Base-by-base conservation (phyloP, 1,140 invertebrate genomes). In the Tetramorium parvispinum region DNA sequence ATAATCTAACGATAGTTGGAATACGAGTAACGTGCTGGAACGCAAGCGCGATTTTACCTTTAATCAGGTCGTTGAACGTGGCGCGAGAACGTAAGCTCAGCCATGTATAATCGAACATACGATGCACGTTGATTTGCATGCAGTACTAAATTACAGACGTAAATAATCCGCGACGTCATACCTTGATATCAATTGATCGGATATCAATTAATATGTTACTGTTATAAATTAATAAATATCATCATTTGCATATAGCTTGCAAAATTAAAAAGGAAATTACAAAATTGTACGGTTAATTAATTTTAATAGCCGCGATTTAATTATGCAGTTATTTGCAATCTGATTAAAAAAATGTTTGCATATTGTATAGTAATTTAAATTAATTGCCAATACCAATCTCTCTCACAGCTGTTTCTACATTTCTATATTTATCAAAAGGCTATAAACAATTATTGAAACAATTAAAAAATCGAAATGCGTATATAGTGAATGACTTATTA, bases 331-430 rank as follows among this genome's bases (percentile, higher is more conserved):
- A 83, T 83, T 75, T 61, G 18, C 55, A 46, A 46, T 75, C 8
- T 83, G 55, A 83, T 75, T 61, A 61, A 75, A 83, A 24, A 83
- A 73, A 83, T 43, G 13, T 59, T 83, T 37, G 46, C 21, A 46
- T 37, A 37, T 40, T 24, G 16, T 18, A 3, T 43, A 40, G 10
- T 57, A 61, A 83, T 59, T 83, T 73, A 61, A 13, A 32, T 83
- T 83, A 73, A 73, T 82, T 82, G 40, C 18, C 55, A 73, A 82
- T 59, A 37, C 24, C 2, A 37, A 18, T 37, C 7, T 27, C 27
- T 0, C 13, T 78, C 46, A 16, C 2, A 53, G 7, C 21, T 59
- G 21, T 61, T 75, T 53, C 13, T 53, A 59, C 3, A 37, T 71
- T 21, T 59, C 2, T 13, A 46, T 32, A 73, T 75, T 75, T 40